Base-by-base conservation (phyloP, 2,113 vertebrate species). In the Acrocephalus kingi region DNA sequence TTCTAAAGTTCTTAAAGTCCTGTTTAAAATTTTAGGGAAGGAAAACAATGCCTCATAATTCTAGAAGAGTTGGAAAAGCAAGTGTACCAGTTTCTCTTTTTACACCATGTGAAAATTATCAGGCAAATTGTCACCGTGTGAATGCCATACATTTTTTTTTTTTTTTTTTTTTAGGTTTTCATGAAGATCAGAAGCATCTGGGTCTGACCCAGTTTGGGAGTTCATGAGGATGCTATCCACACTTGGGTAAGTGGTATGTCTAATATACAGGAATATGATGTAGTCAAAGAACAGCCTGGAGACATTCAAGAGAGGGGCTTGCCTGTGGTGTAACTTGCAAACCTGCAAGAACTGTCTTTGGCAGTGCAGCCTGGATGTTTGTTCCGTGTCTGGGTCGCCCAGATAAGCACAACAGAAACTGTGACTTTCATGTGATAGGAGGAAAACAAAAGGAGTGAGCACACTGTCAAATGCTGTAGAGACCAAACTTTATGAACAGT, bases 231-330 rank as follows among this genome's bases (percentile, higher is more conserved):
- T 66, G 4, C 11, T 73, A 45, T 41, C 37, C n/a, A 58, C 31
- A 66, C 2, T 24, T 66, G 31, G 5, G 4, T 33, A 49, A 84
- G 30, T 14, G 35, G 6, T 17, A 11, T 27, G 12, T 22, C 49
- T 49, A 33, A 52, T 15, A 33, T 3, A 43, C 2, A 58, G 19
- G 11, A 43, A 21, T 28, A 27, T 9, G 9, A 52, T n/a, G 15
- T 25, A 72, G 4, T 31, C 12, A 67, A 49, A 61, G 69, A 45
- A 45, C 13, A 68, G 18, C 23, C 30, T 69, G 39, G 25, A 77
- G n/a, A 75, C 43, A 7, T 61, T 79, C 19, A 58, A n/a, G 35
- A 67, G 14, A 0, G 0, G 1, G 9, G 2, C 1, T 46, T 79
- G 15, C 10, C 54, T 58, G 15, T 48, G 28, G 5, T 31, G 24